Evolutionary conservation across 2,888 invertebrate genomes (phyloP).

Genomic region (Stenichneumon culpator): DNA sequence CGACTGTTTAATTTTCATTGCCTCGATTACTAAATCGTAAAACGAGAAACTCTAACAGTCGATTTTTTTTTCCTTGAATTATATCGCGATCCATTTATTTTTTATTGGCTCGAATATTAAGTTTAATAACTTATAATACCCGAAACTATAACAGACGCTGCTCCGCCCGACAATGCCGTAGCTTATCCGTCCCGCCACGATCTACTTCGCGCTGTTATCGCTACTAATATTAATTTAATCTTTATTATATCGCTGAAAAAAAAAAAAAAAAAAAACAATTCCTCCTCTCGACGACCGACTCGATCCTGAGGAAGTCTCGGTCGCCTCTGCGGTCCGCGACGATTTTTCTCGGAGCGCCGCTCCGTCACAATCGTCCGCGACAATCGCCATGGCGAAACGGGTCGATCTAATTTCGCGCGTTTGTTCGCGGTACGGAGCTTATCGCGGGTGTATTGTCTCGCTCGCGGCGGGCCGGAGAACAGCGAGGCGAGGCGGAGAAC

Average conservation of each 20-base stretch:
- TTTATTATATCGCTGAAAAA: background rate
- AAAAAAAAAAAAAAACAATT: background rate
- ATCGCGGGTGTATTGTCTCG: slow-evolving; percentile 1
- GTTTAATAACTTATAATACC: background rate
- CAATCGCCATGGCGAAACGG: background rate
- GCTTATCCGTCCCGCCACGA: background rate
- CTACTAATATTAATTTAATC: background rate
- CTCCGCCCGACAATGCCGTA: background rate
- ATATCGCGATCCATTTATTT: too few species aligned
- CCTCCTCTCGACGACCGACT: slow-evolving; percentile 5
- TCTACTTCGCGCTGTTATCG: background rate
- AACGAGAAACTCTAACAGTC: too few species aligned
- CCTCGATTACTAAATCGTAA: too few species aligned
- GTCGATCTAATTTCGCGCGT: background rate
- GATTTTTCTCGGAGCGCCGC: slow-evolving; percentile 19
- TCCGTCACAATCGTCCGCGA: background rate
- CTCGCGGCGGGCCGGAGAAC: background rate
- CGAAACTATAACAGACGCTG: background rate
- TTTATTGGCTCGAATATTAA: too few species aligned
- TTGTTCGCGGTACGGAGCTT: background rate
- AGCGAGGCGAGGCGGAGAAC: background rate
- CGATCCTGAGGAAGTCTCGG: slow-evolving; percentile 48
- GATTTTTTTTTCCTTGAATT: too few species aligned
- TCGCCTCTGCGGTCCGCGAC: background rate
- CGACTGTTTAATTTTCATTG: too few species aligned